Evolutionary conservation across 2,797 vertebrate genomes (phyloP).

Genomic region (Parauchenoglanis ngamensis): DNA sequence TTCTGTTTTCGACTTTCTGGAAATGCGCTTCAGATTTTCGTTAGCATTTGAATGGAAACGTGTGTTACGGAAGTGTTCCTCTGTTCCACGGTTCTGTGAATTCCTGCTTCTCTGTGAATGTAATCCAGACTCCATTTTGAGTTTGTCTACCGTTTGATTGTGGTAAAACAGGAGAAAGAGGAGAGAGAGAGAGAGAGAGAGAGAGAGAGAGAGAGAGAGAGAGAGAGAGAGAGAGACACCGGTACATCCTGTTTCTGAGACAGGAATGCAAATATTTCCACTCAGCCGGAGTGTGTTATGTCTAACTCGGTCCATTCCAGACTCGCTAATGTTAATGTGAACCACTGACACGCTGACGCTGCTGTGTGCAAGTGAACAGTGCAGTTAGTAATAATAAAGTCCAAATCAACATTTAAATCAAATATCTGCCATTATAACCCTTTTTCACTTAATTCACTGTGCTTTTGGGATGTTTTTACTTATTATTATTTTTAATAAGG

Average conservation of each 20-base stretch:
- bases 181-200: conserved; percentile 18
- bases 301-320: conserved; percentile 61
- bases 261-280: conserved; percentile 80
- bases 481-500: too few relatives aligned
- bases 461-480: background rate
- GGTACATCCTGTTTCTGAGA: conserved; percentile 70
- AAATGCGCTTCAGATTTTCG: background rate
- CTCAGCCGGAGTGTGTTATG: conserved; percentile 70
- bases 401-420: background rate
- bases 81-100: background rate
- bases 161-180: background rate
- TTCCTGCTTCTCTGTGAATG: background rate
- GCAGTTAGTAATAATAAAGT: background rate
- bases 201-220: conserved; percentile 8
- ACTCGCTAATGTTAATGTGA: conserved; percentile 18
- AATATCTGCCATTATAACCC: background rate
- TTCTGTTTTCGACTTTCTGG: background rate
- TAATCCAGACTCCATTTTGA: background rate
- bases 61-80: background rate
- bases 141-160: background rate
- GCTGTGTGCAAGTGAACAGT: background rate
- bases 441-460: background rate
- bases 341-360: background rate
- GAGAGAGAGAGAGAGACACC: conserved; percentile 56
- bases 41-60: background rate